These are phyloP conservation scores for Phytoseiulus persimilis DNA, from an alignment of 2,888 invertebrate genomes.

Conservation along the genomic window DNA sequence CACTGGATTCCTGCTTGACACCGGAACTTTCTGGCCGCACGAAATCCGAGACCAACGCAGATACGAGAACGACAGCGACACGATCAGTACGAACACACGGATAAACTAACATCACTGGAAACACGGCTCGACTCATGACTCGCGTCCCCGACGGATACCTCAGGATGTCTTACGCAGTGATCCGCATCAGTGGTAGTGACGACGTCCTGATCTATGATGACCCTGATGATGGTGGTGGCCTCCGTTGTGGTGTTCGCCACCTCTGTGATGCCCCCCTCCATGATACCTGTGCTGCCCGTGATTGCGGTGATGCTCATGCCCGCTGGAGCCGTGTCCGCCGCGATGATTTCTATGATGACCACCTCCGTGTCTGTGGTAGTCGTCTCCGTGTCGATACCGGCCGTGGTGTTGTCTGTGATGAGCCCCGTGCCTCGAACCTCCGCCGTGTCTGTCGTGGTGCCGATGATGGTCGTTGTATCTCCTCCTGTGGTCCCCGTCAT, in stretches of 20 bases:
- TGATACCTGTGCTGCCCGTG: slow-evolving; percentile 16
- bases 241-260: slow-evolving; percentile 11
- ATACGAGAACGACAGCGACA: background rate
- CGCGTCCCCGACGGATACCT: background rate
- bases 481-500: slow-evolving; percentile 20
- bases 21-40: background rate
- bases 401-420: slow-evolving; percentile 29
- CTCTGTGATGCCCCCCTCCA: slow-evolving; percentile 29
- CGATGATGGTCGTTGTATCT: slow-evolving; percentile 25
- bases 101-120: background rate
- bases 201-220: slow-evolving; percentile 14
- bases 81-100: background rate
- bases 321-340: slow-evolving; percentile 10
- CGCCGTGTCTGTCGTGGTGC: slow-evolving; percentile 27
- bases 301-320: slow-evolving; percentile 22
- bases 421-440: background rate
- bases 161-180: background rate
- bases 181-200: background rate
- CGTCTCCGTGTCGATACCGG: slow-evolving; percentile 33
- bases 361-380: slow-evolving; percentile 27
- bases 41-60: background rate
- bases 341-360: slow-evolving; percentile 33
- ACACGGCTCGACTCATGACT: background rate
- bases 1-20: background rate
- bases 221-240: slow-evolving; percentile 27